A percentile compares a stretch with the other conserved stretches of the same genome.
phyloP scores from a whole-genome alignment of 2,113 vertebrate species.

The Falco punctatus region DNA sequence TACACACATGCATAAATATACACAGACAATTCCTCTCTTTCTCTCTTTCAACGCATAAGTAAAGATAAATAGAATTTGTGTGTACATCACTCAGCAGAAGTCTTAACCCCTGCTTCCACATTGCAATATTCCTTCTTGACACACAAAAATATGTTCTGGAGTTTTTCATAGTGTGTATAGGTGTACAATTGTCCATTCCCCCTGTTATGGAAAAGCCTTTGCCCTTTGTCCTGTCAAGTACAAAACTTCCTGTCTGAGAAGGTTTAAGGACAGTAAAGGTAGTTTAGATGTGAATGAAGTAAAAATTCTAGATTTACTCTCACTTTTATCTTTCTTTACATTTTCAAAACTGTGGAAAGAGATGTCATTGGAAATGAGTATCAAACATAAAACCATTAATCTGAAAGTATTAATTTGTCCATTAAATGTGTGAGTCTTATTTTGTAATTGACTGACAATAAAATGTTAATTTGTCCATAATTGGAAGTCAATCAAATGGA shows the following conservation, averaged over 20 bases:
- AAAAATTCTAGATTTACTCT: neutral
- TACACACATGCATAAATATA: rapidly evolving
- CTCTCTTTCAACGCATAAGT: neutral
- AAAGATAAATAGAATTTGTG: neutral
- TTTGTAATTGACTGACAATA: neutral
- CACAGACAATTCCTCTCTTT: rapidly evolving
- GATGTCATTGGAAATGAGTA: neutral
- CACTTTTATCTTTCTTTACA: neutral
- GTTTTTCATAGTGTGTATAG: neutral
- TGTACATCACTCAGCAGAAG: rapidly evolving
- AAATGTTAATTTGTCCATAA: neutral
- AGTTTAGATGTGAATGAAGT: neutral
- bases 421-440: neutral
- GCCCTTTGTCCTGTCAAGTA: neutral
- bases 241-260: neutral
- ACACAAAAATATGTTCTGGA: neutral
- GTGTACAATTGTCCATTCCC: neutral
- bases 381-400: neutral
- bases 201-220: neutral
- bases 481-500: neutral
- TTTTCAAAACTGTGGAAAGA: neutral
- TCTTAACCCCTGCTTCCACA: neutral
- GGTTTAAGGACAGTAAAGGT: neutral
- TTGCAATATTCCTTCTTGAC: neutral
- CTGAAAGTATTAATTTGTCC: neutral